These are phyloP conservation scores for Ametastegia equiseti DNA, from an alignment of 2,888 invertebrate species.

Conservation along the genomic window DNA sequence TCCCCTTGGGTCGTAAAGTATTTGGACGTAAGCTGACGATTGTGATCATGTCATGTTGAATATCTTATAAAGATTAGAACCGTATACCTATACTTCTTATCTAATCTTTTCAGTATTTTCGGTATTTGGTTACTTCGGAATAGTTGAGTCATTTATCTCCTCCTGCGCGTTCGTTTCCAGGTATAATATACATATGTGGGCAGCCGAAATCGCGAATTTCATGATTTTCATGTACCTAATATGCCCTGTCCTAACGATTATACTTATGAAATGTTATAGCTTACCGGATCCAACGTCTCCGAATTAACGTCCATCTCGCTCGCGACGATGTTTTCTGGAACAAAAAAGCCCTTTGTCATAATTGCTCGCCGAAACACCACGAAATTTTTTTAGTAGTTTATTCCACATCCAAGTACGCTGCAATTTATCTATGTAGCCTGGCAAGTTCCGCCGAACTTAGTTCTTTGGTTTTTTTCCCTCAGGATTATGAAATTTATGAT, in stretches of 20 bases:
- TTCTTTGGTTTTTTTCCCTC: too few species aligned
- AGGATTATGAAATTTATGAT: too few species aligned
- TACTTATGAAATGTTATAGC: not conserved
- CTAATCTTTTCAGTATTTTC: not conserved
- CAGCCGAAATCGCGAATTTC: not conserved
- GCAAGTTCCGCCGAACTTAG: too few species aligned
- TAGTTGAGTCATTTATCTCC: not conserved
- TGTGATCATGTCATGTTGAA: not conserved
- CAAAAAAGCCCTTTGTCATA: not conserved
- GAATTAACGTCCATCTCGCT: not conserved
- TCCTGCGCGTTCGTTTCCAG: not conserved
- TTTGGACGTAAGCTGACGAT: not conserved
- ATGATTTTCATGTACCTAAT: not conserved
- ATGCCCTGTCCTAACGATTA: not conserved
- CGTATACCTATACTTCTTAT: not conserved
- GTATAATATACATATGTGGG: not conserved
- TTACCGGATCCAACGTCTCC: constrained; percentile 14
- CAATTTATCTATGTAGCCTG: not conserved
- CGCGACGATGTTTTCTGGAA: not conserved
- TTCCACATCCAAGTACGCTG: not conserved
- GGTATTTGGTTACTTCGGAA: not conserved
- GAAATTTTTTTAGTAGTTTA: not conserved
- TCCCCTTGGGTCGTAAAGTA: too few species aligned
- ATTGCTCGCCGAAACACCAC: not conserved
- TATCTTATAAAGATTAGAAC: not conserved